phyloP scores from a whole-genome alignment of 1,140 invertebrate genomes.

The Lysiphlebus fabarum region DNA sequence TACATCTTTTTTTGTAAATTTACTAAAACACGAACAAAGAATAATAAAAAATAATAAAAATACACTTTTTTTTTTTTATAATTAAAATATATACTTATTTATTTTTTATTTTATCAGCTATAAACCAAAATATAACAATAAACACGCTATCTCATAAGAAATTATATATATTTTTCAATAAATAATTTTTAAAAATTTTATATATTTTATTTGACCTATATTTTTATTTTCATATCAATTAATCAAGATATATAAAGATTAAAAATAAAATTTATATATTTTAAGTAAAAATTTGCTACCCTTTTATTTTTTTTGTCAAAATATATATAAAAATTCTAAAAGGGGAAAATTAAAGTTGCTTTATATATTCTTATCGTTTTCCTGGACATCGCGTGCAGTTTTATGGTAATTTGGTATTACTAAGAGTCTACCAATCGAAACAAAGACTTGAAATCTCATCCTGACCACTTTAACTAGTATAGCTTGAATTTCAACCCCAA shows the following conservation, averaged over 20 bases:
- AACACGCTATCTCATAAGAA: too few species aligned
- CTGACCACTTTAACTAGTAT: conserved; percentile 16
- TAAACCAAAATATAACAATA: too few species aligned
- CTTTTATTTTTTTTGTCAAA: background rate
- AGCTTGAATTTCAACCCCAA: background rate
- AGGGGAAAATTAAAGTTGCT: conserved; percentile 24
- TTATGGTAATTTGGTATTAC: conserved; percentile 51
- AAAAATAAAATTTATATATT: background rate
- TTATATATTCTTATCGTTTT: conserved; percentile 48
- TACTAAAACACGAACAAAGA: too few species aligned
- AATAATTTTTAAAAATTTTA: too few species aligned
- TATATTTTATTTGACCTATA: too few species aligned
- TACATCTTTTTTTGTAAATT: too few species aligned
- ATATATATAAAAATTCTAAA: conserved; percentile 17
- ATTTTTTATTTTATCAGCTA: too few species aligned
- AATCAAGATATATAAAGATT: background rate
- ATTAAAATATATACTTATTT: too few species aligned
- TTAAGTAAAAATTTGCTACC: background rate
- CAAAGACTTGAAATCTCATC: conserved; percentile 36
- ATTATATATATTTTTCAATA: too few species aligned
- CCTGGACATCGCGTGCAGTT: conserved; percentile 50
- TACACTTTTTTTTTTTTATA: too few species aligned
- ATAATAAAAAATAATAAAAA: too few species aligned
- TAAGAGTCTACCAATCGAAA: conserved; percentile 43
- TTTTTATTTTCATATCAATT: background rate